Percentiles rank a stretch among this genome's conserved stretches.
Evolutionary conservation across 2,113 vertebrate species (phyloP).

Genomic region (Saccopteryx bilineata): DNA sequence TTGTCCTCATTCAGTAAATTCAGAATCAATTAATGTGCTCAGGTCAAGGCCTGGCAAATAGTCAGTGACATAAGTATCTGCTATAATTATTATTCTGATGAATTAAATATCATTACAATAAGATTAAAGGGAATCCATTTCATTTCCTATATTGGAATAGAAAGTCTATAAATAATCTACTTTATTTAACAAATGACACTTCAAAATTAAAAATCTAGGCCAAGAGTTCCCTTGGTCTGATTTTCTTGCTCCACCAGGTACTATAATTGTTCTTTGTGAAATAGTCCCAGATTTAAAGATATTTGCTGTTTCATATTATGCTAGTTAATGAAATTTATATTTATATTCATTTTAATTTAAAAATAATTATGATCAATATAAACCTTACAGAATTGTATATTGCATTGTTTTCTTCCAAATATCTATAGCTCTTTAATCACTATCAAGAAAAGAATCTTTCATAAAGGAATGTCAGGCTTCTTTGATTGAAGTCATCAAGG

Average conservation of each 20-base stretch:
- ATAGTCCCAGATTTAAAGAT: neutral
- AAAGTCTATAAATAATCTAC: neutral
- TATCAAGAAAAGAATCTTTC: conserved; percentile 10
- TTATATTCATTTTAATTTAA: conserved; percentile 12
- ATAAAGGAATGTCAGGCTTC: conserved; percentile 29
- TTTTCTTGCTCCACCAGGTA: neutral
- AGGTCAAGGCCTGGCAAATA: neutral
- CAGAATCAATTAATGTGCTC: conserved; percentile 4
- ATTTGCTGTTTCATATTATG: neutral
- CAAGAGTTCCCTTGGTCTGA: neutral
- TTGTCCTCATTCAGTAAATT: neutral
- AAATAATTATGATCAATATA: conserved; percentile 12
- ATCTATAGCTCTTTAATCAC: conserved; percentile 21
- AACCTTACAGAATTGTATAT: neutral
- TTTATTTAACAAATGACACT: conserved; percentile 37
- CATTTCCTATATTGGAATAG: neutral
- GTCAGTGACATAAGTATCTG: neutral
- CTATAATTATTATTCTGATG: conserved; percentile 9
- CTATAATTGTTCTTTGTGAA: neutral
- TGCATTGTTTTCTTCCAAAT: conserved; percentile 12
- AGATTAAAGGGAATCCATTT: conserved; percentile 38
- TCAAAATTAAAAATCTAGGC: neutral
- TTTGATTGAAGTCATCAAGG: conserved; percentile 46
- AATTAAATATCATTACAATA: neutral
- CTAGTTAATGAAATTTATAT: conserved; percentile 19